Conservation (phyloP, 2,888 invertebrate species). For the Chelonus formosanus region DNA sequence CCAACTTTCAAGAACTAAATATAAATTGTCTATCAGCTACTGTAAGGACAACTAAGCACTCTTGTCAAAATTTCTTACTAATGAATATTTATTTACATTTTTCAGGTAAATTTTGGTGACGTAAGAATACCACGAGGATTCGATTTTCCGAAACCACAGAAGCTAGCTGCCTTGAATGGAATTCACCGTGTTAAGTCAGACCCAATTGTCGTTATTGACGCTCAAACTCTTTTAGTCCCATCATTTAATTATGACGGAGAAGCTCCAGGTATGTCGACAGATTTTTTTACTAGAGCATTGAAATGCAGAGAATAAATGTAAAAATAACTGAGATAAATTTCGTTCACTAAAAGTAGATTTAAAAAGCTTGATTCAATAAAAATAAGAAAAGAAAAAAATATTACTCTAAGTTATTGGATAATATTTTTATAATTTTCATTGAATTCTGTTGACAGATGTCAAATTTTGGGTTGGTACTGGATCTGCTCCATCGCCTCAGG, state of each 20-base stretch:
- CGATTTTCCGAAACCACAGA: constrained; percentile 85
- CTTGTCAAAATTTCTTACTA: neutral
- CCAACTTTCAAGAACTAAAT: no score
- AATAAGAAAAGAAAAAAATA: neutral
- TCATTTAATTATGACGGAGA: constrained; percentile 92
- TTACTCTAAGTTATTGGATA: constrained; percentile 6
- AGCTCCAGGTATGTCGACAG: constrained; percentile 77
- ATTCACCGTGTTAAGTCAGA: constrained; percentile 88
- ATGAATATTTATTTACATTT: neutral
- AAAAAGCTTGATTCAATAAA: neutral
- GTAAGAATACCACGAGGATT: constrained; percentile 80
- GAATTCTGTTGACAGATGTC: constrained; percentile 71
- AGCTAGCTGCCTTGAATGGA: constrained; percentile 78
- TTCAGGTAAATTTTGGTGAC: constrained; percentile 89
- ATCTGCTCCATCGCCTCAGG: constrained; percentile 81
- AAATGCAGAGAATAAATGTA: neutral
- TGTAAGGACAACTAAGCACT: neutral
- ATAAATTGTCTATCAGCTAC: neutral
- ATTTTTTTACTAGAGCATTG: constrained; percentile 13
- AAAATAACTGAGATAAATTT: no score
- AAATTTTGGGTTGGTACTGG: constrained; percentile 94
- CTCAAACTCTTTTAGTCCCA: constrained; percentile 89
- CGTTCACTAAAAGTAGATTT: no score
- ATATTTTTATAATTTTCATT: neutral
- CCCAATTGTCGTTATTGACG: constrained; percentile 88